phyloP scores from a whole-genome alignment of 2,113 vertebrate genomes.

The Nycticorax nycticorax region DNA sequence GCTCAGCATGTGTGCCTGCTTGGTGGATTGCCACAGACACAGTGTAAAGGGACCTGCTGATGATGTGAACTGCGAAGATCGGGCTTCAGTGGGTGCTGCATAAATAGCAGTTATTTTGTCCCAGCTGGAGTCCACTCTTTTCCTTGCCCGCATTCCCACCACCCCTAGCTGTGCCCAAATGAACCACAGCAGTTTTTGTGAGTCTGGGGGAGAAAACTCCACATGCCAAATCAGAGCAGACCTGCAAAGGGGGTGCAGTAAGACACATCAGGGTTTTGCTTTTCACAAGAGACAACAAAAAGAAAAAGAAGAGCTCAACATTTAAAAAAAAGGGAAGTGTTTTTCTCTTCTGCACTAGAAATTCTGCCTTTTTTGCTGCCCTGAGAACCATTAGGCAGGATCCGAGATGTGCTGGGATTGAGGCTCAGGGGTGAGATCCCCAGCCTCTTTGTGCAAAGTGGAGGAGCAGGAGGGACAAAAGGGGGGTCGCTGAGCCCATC shows the following conservation, averaged over 20 bases:
- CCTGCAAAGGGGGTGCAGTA: not conserved
- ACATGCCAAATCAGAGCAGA: rapidly evolving
- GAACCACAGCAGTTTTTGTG: not conserved
- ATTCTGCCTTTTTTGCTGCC: not conserved
- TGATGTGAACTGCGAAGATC: not conserved
- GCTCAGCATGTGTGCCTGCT: not conserved
- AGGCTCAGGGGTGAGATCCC: not conserved
- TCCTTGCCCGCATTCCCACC: not conserved
- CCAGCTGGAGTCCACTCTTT: not conserved
- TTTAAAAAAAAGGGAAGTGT: not conserved
- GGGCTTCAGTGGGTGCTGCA: not conserved
- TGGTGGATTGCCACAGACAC: not conserved
- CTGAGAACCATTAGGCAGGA: not conserved
- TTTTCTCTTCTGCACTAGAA: not conserved
- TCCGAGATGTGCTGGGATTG: not conserved
- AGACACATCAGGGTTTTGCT: not conserved
- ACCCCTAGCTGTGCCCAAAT: not conserved
- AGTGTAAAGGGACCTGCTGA: not conserved
- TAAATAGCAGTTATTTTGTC: not conserved
- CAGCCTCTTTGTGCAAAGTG: not conserved
- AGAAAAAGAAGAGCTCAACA: not conserved
- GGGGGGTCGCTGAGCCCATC: not conserved
- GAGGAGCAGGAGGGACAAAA: not conserved
- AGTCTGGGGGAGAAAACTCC: not conserved
- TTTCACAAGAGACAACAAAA: not conserved